Evolutionary conservation across 2,888 invertebrate genomes (phyloP).

Genomic region (Apamea anceps): DNA sequence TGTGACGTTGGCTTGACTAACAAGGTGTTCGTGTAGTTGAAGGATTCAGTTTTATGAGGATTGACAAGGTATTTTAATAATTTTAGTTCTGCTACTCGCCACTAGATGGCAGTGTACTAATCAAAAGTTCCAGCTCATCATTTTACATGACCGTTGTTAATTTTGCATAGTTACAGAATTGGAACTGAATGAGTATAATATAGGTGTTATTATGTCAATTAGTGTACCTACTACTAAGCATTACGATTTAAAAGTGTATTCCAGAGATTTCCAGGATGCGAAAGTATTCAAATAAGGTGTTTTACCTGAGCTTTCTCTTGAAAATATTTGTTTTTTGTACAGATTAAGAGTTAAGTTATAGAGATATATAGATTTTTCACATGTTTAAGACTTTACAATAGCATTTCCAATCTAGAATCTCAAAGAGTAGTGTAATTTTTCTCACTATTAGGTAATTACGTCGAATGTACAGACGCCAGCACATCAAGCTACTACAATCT

Average conservation of each 20-base stretch:
- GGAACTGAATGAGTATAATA: too few relatives aligned
- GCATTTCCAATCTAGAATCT: too few relatives aligned
- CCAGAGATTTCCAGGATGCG: background rate
- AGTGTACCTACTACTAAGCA: background rate
- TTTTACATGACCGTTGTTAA: background rate
- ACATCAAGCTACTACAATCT: too few relatives aligned
- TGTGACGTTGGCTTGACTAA: background rate
- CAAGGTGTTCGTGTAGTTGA: background rate
- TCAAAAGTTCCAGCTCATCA: background rate
- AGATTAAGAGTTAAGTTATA: background rate
- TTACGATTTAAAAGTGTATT: background rate
- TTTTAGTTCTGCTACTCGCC: constrained; percentile 70
- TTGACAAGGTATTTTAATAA: background rate
- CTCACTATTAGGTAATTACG: too few relatives aligned
- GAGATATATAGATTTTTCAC: background rate
- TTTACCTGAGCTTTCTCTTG: background rate
- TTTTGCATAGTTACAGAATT: background rate
- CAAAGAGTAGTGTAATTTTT: too few relatives aligned
- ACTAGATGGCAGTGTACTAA: constrained; percentile 75
- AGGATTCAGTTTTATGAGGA: background rate
- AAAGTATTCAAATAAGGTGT: background rate
- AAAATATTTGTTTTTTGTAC: background rate
- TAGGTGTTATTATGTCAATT: background rate
- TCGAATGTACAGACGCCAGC: too few relatives aligned
- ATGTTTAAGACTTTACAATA: too few relatives aligned